phyloP scores from a whole-genome alignment of 2,797 vertebrate genomes.

The Smutsia gigantea region DNA sequence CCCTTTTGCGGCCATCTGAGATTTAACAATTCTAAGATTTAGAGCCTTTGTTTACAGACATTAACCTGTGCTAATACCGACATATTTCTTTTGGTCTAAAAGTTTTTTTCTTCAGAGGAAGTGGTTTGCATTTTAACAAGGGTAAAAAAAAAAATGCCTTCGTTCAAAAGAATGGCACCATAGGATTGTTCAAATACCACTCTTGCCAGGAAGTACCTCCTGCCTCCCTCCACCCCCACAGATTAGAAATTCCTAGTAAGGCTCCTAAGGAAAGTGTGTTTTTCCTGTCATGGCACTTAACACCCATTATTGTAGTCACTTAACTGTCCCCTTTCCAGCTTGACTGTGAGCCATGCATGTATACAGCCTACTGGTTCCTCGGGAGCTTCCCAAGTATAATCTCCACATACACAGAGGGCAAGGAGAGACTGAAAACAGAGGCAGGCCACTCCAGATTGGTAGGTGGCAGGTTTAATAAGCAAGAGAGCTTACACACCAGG shows the following conservation, averaged over 20 bases:
- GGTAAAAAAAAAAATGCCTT: constrained; percentile 42
- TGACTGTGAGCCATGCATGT: neutral
- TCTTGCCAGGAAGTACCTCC: neutral
- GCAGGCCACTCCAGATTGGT: too few species aligned
- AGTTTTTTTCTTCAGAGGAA: constrained; percentile 34
- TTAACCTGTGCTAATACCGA: constrained; percentile 18
- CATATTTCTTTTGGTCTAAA: neutral
- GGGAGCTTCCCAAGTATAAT: too few species aligned
- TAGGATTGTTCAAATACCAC: neutral
- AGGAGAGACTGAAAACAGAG: too few species aligned
- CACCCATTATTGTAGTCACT: neutral
- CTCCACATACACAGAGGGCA: too few species aligned
- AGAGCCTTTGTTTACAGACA: neutral
- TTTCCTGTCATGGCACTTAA: neutral
- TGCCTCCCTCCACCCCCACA: neutral
- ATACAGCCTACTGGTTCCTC: neutral
- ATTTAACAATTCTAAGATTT: constrained; percentile 24
- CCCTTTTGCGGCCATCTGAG: neutral
- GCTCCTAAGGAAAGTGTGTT: neutral
- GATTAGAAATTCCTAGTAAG: neutral
- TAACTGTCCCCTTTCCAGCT: neutral
- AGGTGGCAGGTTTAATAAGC: too few species aligned
- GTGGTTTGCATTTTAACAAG: constrained; percentile 52
- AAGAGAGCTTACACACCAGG: too few species aligned
- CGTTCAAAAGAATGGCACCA: neutral